Conservation (phyloP, 2,113 vertebrate genomes). For the Macaca mulatta region DNA sequence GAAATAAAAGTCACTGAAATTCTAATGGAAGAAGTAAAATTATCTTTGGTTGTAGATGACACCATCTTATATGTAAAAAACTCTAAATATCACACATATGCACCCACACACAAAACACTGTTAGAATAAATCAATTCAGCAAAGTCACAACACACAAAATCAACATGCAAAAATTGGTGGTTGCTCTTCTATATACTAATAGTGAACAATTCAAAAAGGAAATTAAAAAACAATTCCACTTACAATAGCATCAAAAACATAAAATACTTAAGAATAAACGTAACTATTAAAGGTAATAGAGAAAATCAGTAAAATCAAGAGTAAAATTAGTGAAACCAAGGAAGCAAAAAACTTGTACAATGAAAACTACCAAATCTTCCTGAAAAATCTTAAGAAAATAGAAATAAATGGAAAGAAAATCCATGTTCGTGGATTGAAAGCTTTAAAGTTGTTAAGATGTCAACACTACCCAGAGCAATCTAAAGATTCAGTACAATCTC, state of each 20-base stretch:
- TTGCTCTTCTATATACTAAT: neutral
- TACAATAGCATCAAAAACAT: neutral
- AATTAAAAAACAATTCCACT: neutral
- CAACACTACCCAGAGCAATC: neutral
- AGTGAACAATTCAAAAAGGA: neutral
- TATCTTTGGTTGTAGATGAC: neutral
- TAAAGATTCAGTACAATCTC: neutral
- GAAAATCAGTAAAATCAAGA: no score
- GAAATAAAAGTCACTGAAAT: neutral
- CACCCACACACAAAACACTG: neutral
- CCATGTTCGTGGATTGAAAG: neutral
- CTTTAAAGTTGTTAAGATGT: neutral
- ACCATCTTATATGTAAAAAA: neutral
- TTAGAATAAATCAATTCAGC: neutral
- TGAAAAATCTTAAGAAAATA: neutral
- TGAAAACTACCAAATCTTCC: neutral
- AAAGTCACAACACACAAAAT: neutral
- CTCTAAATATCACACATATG: neutral
- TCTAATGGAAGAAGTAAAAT: neutral
- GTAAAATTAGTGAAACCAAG: neutral
- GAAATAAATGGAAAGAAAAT: neutral
- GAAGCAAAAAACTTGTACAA: neutral
- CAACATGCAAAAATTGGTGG: neutral
- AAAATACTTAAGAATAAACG: conserved; percentile 3
- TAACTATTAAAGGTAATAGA: no score